These are phyloP conservation scores for Erythrocercus mccallii DNA, from an alignment of 2,113 vertebrate species.

Conservation along the genomic window DNA sequence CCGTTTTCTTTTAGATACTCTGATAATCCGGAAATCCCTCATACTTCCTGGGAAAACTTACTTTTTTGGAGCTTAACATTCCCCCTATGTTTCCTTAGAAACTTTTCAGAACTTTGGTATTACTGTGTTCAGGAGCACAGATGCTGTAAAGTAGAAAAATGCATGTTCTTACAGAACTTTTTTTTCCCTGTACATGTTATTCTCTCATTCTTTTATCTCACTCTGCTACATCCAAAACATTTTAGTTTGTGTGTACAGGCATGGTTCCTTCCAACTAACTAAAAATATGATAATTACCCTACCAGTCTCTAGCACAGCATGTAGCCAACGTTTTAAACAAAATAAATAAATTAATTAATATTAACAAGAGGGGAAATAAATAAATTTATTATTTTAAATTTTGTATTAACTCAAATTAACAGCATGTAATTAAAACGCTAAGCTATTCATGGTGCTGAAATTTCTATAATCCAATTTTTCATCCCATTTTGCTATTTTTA, in stretches of 20 bases:
- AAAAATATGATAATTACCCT: not conserved
- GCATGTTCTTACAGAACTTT: not conserved
- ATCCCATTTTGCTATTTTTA: not conserved
- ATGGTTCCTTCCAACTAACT: not conserved
- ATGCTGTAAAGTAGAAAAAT: not conserved
- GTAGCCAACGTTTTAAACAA: not conserved
- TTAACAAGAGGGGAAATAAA: not conserved
- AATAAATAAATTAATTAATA: not conserved
- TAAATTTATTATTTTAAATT: not conserved
- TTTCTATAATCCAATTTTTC: not conserved
- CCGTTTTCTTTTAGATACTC: not conserved
- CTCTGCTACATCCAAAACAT: not conserved
- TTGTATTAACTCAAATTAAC: not conserved
- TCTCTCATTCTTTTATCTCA: not conserved
- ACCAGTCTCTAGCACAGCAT: not conserved
- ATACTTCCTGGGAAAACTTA: not conserved
- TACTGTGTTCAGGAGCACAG: not conserved
- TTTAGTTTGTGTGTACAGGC: not conserved
- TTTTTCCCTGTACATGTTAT: not conserved
- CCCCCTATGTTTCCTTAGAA: not conserved
- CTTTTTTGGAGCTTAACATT: not conserved
- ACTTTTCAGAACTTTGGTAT: not conserved
- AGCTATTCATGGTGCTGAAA: not conserved
- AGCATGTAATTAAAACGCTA: not conserved
- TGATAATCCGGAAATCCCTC: not conserved